phyloP scores from a whole-genome alignment of 2,113 vertebrate species.

The Sitta europaea region DNA sequence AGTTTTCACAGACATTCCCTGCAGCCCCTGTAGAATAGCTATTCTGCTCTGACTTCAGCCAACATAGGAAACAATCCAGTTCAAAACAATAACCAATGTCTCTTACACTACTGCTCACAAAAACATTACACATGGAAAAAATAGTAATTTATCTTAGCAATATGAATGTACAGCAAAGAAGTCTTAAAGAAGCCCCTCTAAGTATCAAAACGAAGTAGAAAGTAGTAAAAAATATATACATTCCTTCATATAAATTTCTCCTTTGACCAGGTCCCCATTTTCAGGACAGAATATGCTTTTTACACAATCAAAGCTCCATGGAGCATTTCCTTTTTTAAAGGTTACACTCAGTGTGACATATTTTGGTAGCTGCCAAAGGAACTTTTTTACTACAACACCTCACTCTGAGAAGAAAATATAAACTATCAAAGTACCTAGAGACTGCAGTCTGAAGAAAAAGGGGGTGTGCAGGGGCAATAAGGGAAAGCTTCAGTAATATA shows the following conservation, averaged over 20 bases:
- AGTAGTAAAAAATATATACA: neutral
- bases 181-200: neutral
- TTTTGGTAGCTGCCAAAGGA: constrained; percentile 33
- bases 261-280: neutral
- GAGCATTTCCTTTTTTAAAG: constrained; percentile 61
- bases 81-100: neutral
- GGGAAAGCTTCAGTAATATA: constrained; percentile 45
- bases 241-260: neutral
- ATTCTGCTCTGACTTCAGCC: neutral
- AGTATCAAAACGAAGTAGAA: neutral
- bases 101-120: neutral
- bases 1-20: neutral
- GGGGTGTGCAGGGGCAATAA: neutral
- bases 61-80: neutral
- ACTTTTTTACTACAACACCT: constrained; percentile 18
- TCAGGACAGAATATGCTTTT: neutral
- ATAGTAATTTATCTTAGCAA: neutral
- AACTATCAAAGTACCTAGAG: constrained; percentile 23
- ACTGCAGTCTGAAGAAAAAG: neutral
- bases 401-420: constrained; percentile 22
- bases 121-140: neutral
- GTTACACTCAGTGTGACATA: constrained; percentile 35
- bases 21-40: neutral
- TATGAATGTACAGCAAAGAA: neutral
- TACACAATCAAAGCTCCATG: constrained; percentile 38